phyloP scores from a whole-genome alignment of 2,888 invertebrate genomes.

The Uropetala carovei region DNA sequence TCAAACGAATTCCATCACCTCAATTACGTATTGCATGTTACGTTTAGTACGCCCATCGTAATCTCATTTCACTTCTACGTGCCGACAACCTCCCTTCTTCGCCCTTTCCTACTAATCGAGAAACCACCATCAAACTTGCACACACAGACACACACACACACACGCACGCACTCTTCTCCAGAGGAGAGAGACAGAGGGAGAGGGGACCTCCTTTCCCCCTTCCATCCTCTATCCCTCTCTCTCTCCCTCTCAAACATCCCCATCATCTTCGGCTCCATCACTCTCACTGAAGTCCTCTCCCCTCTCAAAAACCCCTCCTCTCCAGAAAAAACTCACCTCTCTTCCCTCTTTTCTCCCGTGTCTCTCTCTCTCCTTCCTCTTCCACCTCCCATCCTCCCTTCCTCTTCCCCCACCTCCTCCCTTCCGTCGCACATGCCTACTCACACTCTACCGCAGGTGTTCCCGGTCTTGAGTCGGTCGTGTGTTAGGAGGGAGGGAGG shows the following conservation, averaged over 20 bases:
- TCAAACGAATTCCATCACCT: background rate
- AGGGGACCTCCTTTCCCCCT: background rate
- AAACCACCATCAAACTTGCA: too few species aligned
- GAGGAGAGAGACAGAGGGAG: background rate
- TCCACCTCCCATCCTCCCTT: background rate
- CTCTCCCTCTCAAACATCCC: conserved; percentile 37
- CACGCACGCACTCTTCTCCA: background rate
- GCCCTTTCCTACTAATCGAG: background rate
- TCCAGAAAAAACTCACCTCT: background rate
- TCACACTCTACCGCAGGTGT: conserved; percentile 53
- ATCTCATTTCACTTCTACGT: background rate
- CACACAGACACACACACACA: too few species aligned
- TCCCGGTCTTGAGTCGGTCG: conserved; percentile 39
- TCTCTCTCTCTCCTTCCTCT: background rate
- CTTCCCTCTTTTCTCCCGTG: background rate
- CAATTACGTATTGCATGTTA: background rate
- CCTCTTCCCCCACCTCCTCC: background rate
- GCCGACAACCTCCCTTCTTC: background rate
- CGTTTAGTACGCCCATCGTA: background rate
- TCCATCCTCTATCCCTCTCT: background rate
- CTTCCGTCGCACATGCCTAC: conserved; percentile 55
- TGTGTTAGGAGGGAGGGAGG: background rate
- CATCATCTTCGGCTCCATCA: conserved; percentile 57
- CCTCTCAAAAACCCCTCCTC: background rate
- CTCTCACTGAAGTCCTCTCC: conserved; percentile 46